Percentiles rank a stretch among this genome's conserved stretches.
phyloP scores from a whole-genome alignment of 1,140 invertebrate species.

The Megalonaias nervosa region DNA sequence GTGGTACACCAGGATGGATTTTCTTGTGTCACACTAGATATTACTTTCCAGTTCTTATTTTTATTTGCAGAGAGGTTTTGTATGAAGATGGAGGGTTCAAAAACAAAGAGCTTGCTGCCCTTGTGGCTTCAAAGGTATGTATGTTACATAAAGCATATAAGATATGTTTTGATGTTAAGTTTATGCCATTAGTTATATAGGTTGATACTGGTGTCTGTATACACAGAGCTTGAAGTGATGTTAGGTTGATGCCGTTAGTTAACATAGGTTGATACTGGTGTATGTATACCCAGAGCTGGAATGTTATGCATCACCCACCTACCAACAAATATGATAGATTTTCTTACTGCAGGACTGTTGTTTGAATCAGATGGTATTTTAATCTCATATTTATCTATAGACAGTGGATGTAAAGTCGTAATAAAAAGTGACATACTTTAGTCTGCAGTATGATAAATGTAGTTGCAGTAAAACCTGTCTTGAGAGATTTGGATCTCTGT shows the following conservation, averaged over 20 bases:
- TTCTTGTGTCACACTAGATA: neutral
- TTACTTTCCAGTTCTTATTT: neutral
- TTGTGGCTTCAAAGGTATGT: constrained; percentile 92
- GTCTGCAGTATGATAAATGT: too few relatives aligned
- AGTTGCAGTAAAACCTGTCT: too few relatives aligned
- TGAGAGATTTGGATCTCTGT: too few relatives aligned
- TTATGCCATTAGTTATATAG: too few relatives aligned
- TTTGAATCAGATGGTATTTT: neutral
- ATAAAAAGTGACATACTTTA: too few relatives aligned
- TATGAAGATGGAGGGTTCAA: constrained; percentile 92
- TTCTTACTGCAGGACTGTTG: neutral
- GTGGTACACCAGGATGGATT: neutral
- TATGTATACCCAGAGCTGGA: neutral
- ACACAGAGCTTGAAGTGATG: too few relatives aligned
- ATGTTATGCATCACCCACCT: neutral
- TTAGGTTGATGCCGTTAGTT: too few relatives aligned
- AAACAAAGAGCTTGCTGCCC: constrained; percentile 92
- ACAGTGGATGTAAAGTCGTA: too few relatives aligned
- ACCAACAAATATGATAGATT: neutral
- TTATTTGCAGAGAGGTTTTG: constrained; percentile 86
- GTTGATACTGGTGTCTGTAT: neutral
- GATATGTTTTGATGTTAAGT: too few relatives aligned
- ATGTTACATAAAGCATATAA: neutral
- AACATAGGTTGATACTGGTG: too few relatives aligned
- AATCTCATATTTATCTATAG: too few relatives aligned